Evolutionary conservation across 2,113 vertebrate species (phyloP).

Genomic region (Vulpes vulpes): DNA sequence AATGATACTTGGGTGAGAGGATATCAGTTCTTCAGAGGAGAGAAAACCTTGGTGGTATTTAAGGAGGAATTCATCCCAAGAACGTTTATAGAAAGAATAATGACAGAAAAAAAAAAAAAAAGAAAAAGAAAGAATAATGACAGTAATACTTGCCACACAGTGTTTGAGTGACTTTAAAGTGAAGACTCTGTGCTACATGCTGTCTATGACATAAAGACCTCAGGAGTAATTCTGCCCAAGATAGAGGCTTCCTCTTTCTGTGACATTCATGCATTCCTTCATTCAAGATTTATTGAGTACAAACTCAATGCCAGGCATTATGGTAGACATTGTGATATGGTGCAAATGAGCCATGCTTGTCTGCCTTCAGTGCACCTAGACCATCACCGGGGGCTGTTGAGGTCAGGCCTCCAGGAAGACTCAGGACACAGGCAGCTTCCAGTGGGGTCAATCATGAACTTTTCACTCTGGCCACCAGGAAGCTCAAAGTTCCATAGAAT

Average conservation of each 20-base stretch:
- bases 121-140: neutral
- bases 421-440: neutral
- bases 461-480: slow-evolving; percentile 42
- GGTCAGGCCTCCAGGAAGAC: neutral
- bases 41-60: neutral
- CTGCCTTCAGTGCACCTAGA: neutral
- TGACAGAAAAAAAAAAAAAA: too few species aligned
- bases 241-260: accelerated
- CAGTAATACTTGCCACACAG: accelerated
- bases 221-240: neutral
- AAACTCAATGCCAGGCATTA: neutral
- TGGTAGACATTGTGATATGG: neutral
- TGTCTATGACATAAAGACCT: neutral
- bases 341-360: neutral
- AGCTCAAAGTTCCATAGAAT: neutral
- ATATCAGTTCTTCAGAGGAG: neutral
- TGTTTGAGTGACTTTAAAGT: neutral
- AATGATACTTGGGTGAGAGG: neutral
- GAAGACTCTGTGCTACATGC: neutral
- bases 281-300: neutral
- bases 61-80: neutral
- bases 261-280: neutral
- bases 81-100: neutral
- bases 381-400: neutral
- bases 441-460: neutral